Conservation (phyloP, 2,113 vertebrate species). For the Haplochromis burtoni region DNA sequence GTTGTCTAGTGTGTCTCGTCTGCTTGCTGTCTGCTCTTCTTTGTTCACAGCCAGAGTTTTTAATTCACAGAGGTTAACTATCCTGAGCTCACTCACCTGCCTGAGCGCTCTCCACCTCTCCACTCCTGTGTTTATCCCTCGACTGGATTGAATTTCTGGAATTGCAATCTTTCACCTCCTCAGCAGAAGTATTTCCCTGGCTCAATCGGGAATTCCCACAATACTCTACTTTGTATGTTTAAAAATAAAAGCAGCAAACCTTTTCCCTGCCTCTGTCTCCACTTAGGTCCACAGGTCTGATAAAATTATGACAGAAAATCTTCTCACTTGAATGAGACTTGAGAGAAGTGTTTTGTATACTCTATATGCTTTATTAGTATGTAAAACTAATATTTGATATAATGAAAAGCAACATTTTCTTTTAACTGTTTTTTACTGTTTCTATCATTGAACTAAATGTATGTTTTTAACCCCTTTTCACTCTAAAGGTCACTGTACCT, state of each 20-base stretch:
- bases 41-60: not conserved
- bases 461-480: not conserved
- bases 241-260: not conserved
- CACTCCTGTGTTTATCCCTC: not conserved
- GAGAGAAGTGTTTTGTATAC: not conserved
- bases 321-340: not conserved
- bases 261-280: not conserved
- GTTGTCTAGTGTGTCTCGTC: not conserved
- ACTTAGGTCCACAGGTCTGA: not conserved
- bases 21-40: not conserved
- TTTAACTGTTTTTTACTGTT: not conserved
- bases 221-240: not conserved
- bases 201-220: not conserved
- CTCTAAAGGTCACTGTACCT: not conserved
- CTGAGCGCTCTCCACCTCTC: not conserved
- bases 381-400: not conserved
- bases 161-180: not conserved
- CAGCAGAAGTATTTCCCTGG: not conserved
- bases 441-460: not conserved
- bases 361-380: not conserved
- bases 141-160: not conserved
- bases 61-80: not conserved
- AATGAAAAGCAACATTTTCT: not conserved
- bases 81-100: not conserved
- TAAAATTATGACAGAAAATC: not conserved